These are phyloP conservation scores for Tychaedon coryphoeus DNA, from an alignment of 2,113 vertebrate species.

Conservation along the genomic window DNA sequence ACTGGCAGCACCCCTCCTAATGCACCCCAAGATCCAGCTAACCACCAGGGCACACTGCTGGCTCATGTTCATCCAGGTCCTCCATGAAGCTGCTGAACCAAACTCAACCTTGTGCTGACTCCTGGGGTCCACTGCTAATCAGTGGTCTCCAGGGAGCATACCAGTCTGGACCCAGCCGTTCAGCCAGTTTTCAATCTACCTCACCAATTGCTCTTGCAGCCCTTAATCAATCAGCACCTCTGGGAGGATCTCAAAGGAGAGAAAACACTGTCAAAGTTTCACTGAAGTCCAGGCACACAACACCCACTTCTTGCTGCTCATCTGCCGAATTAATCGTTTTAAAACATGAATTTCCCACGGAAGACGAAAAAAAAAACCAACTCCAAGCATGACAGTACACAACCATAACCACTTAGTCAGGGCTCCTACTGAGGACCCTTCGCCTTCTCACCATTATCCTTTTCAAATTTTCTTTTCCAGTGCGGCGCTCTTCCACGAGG, in stretches of 20 bases:
- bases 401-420: accelerated
- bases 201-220: not conserved
- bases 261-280: accelerated
- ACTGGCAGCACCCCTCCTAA: not conserved
- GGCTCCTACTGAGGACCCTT: accelerated
- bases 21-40: not conserved
- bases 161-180: not conserved
- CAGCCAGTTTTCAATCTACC: not conserved
- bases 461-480: conserved; percentile 60
- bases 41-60: accelerated
- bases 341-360: accelerated
- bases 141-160: accelerated
- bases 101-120: accelerated
- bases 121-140: accelerated
- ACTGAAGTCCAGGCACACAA: accelerated
- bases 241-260: accelerated
- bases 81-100: accelerated
- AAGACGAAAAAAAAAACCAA: accelerated
- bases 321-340: accelerated
- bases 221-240: not conserved
- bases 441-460: conserved; percentile 45
- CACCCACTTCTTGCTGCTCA: accelerated
- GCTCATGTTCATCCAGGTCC: accelerated
- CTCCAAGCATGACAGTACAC: accelerated
- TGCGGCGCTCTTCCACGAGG: conserved; percentile 19